Evolutionary conservation across 1,140 invertebrate genomes (phyloP), one percentile per base, ranked within the genome.

Genomic region (Lepidotrigona ventralis): DNA sequence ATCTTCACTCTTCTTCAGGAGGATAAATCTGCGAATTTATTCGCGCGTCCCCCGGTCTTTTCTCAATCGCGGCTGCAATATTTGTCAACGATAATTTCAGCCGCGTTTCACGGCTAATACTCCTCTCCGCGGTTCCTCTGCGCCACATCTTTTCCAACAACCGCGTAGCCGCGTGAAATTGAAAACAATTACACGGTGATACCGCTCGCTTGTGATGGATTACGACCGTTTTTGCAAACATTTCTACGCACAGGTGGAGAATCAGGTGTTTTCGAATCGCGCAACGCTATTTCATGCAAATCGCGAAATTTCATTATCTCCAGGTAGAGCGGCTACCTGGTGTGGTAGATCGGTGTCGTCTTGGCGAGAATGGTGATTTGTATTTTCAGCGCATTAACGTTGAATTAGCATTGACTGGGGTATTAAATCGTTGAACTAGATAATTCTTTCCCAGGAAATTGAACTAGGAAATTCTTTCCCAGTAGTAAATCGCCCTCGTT

Each of bases 21-120:
- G 39, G 29, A 64, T 60, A 76, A 76, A 76, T 76, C 58, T 26
- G 56, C 21, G 23, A 76, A 60, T 76, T 76, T 76, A 60, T 46
- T 46, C 73, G 29, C 56, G 17, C 58, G 17, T 17, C 21, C 46
- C 12, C 29, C 11, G n/a, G 39, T 8, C 19, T 46, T 33, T 54
- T 29, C 6, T 21, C 23, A 23, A 60, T 60, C 29, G 73, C 33
- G 21, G 54, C 1, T 33, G 21, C 29, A 58, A 46, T n/a, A 33
- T 63, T 63, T 63, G 15, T 29, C 33, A 21, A 23, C 56, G 73
- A 76, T 76, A n/a, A 64, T 39, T 63, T 15, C 15, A 19, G 39
- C 39, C 33, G 56, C 19, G 19, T n/a, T n/a, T 56, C 26, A 8
- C 9, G 2, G 1, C 1, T 26, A 11, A 6, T 19, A 33, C 17